A percentile compares a stretch with the other conserved stretches of the same genome.
Evolutionary conservation across 2,113 vertebrate species (phyloP).

Genomic region (Naja naja): DNA sequence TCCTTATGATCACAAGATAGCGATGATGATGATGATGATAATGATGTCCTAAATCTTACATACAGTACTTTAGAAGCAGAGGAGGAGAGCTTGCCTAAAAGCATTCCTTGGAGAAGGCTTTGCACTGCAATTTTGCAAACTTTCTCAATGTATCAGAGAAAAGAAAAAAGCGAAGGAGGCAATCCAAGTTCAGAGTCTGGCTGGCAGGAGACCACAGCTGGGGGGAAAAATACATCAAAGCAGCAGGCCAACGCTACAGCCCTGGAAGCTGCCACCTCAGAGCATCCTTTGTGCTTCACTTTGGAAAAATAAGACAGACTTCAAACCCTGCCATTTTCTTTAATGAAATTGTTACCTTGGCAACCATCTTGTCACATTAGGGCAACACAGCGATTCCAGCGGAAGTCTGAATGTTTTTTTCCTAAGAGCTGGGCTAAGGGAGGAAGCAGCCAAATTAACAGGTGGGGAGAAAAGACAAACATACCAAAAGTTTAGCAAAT

Average conservation of each 20-base stretch:
- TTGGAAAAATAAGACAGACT: conserved; percentile 13
- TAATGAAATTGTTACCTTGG: conserved; percentile 37
- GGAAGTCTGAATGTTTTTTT: conserved; percentile 24
- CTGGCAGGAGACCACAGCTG: background rate
- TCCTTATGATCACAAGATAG: background rate
- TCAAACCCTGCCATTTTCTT: conserved; percentile 24
- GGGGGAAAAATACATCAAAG: background rate
- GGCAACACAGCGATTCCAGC: conserved; percentile 14
- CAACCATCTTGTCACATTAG: conserved; percentile 38
- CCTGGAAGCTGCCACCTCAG: background rate
- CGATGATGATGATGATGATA: too few species aligned
- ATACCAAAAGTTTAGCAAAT: background rate
- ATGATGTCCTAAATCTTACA: background rate
- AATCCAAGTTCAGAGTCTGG: background rate
- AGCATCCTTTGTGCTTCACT: background rate
- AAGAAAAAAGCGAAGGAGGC: background rate
- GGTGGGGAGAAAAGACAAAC: background rate
- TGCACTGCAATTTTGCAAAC: background rate
- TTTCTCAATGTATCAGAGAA: background rate
- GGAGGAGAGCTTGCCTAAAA: background rate
- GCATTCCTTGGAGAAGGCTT: background rate
- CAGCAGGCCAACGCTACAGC: too few species aligned
- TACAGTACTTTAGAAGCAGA: background rate
- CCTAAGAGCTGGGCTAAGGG: conserved; percentile 10
- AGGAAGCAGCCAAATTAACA: background rate